These are phyloP conservation scores for Hipparchia semele DNA, from an alignment of 2,888 invertebrate genomes.

Conservation along the genomic window DNA sequence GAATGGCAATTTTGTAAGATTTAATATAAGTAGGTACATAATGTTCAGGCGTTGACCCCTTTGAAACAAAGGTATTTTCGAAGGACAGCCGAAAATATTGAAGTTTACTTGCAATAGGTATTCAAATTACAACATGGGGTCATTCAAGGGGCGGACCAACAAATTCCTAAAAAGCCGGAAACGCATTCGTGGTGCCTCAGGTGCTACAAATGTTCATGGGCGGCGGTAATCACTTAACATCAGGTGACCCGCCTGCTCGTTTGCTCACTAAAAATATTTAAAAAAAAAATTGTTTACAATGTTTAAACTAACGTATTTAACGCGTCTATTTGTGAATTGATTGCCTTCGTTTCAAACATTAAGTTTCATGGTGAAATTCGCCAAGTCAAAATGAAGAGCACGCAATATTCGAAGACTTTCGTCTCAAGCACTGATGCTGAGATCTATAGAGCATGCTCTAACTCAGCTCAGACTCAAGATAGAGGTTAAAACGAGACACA, in stretches of 20 bases:
- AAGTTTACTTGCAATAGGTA: not conserved
- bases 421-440: not conserved
- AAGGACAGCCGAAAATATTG: slow-evolving; percentile 9
- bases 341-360: not conserved
- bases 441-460: not conserved
- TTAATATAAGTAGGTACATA: slow-evolving; percentile 5
- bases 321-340: not conserved
- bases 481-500: too few relatives aligned
- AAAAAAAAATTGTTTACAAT: not conserved
- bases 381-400: not conserved
- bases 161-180: too few relatives aligned
- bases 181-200: too few relatives aligned
- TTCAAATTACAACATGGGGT: too few relatives aligned
- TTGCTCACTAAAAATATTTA: too few relatives aligned
- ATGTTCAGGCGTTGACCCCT: slow-evolving; percentile 24
- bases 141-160: too few relatives aligned
- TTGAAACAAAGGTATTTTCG: not conserved
- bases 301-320: not conserved
- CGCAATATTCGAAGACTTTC: not conserved
- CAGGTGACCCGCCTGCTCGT: too few relatives aligned
- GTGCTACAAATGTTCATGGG: too few relatives aligned
- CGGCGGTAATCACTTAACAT: too few relatives aligned
- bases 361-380: slow-evolving; percentile 2
- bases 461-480: too few relatives aligned
- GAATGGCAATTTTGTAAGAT: slow-evolving; percentile 41